Conservation (phyloP, 2,797 vertebrate genomes). For the Lophura swinhoii region DNA sequence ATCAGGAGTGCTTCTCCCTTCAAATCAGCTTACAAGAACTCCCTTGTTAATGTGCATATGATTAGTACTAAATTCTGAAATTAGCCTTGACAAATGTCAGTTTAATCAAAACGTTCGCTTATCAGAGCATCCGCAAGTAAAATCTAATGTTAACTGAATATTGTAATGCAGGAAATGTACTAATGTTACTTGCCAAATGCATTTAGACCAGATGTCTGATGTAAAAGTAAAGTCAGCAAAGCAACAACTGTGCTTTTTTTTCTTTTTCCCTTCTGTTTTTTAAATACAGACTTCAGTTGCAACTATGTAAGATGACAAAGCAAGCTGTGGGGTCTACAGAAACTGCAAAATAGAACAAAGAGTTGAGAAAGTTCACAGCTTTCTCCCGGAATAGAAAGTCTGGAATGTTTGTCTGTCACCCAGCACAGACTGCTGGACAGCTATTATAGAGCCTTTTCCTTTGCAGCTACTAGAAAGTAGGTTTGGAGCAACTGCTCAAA, state of each 20-base stretch:
- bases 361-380: neutral
- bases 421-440: neutral
- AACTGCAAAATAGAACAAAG: neutral
- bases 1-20: neutral
- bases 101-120: slow-evolving; percentile 52
- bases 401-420: neutral
- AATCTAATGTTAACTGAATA: slow-evolving; percentile 44
- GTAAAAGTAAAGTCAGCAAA: slow-evolving; percentile 26
- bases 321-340: neutral
- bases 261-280: neutral
- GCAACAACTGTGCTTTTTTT: neutral
- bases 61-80: slow-evolving; percentile 34
- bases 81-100: slow-evolving; percentile 30
- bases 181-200: slow-evolving; percentile 30
- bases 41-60: slow-evolving; percentile 11
- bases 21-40: slow-evolving; percentile 19
- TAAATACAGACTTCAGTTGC: neutral
- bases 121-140: slow-evolving; percentile 54
- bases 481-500: neutral
- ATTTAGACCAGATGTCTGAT: slow-evolving; percentile 44
- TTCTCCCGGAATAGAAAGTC: neutral
- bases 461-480: neutral
- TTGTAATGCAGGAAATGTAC: slow-evolving; percentile 57
- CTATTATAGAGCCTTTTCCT: neutral
- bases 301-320: neutral